Base-by-base conservation (phyloP, 1,140 invertebrate genomes). In the Hylaeus anthracinus region DNA sequence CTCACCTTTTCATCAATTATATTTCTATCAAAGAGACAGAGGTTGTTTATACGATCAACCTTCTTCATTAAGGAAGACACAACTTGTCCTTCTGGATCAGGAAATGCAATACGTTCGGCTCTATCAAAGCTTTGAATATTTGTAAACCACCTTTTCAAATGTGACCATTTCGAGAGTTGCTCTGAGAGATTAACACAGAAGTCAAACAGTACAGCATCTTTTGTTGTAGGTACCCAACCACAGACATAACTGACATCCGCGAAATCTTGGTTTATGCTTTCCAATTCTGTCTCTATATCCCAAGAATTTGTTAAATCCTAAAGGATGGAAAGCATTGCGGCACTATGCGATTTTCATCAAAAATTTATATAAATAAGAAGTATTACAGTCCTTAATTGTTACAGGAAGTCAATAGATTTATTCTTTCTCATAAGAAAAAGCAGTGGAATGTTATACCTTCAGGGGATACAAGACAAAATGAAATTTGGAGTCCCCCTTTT, bases 111-210 rank as follows among this genome's bases (percentile, higher is more conserved):
- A 84, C 92, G 92, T 90, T 95, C 95, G 71, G 87, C 89, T 66
- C 88, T 84, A 87, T 91, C 93, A 90, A 94, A 95, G 90, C 94
- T 95, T 90, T 92, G 89, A 88, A 95, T 94, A 91, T 95, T 94
- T 90, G 90, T 86, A 89, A 93, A 95, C 95, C 95, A 96, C 90
- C 95, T 93, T 87, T 91, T 92, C 75, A 95, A 88, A 84, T 95
- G 87, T 48, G 82, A 74, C 86, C 87, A 93, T 66, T 90, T 92
- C 86, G 90, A 91, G 89, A 90, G 88, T 61, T 86, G 92, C 85
- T 89, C 92, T 82, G 91, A 91, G 72, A 87, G 88, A 83, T 80
- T 56, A 15, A 88, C 86, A 85, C 87, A 91, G 86, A 89, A 90
- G 85, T 91, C 92, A 85, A 92, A 94, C 51, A 95, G 80, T 83